These are phyloP conservation scores for Thysanoteuthis rhombus DNA, from an alignment of 2,888 invertebrate species.

Conservation along the genomic window DNA sequence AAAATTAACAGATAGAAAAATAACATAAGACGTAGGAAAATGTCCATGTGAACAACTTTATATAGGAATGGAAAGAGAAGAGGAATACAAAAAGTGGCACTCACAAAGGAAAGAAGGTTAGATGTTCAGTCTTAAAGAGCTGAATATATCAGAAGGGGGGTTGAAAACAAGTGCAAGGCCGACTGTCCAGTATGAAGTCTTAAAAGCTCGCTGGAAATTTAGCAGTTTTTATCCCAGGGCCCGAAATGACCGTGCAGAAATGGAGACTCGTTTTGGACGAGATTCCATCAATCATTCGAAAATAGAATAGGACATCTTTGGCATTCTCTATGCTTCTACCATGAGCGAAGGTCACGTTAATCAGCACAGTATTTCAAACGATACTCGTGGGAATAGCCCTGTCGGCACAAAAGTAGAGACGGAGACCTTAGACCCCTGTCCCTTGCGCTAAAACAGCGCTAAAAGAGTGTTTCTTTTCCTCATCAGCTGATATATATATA, in stretches of 20 bases:
- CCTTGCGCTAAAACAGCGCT: not conserved
- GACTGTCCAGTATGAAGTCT: not conserved
- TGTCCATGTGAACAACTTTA: no score
- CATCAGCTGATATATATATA: no score
- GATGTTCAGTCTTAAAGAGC: not conserved
- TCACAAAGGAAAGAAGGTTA: not conserved
- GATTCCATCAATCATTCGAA: constrained; percentile 12
- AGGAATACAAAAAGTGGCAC: not conserved
- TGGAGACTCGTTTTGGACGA: not conserved
- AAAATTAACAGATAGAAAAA: no score
- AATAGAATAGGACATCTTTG: not conserved
- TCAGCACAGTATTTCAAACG: not conserved
- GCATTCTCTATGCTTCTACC: not conserved
- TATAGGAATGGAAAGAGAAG: not conserved
- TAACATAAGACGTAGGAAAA: no score
- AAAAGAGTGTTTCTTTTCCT: no score
- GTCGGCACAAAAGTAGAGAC: not conserved
- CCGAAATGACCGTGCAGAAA: not conserved
- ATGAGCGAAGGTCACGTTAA: not conserved
- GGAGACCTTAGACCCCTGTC: not conserved
- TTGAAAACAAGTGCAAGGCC: not conserved
- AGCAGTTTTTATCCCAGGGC: not conserved
- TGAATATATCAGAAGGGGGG: not conserved
- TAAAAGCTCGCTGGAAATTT: not conserved
- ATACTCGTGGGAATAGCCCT: not conserved